Conservation (phyloP, 2,888 invertebrate genomes). For the Drosophila eohydei region DNA sequence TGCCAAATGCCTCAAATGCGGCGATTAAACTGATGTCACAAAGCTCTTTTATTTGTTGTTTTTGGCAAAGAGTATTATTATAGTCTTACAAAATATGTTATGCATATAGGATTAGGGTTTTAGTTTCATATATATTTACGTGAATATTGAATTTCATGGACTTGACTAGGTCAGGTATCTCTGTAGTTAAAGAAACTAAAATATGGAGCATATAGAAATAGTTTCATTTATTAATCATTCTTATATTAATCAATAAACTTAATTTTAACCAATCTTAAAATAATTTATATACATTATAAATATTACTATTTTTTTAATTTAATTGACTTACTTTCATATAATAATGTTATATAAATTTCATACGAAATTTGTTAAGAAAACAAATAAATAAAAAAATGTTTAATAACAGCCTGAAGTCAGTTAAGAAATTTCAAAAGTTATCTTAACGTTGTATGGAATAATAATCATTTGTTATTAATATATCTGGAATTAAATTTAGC, state of each 20-base stretch:
- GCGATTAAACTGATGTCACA: conserved; percentile 13
- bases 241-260: no score
- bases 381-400: not conserved
- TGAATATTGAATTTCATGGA: no score
- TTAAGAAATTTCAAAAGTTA: not conserved
- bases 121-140: no score
- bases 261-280: no score
- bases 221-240: no score
- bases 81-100: not conserved
- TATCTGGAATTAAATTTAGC: not conserved
- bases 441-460: not conserved
- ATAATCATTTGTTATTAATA: not conserved
- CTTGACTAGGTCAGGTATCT: no score
- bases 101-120: not conserved
- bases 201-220: no score
- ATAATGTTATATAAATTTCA: not conserved
- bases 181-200: no score
- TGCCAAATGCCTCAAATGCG: conserved; percentile 47
- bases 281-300: no score
- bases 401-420: not conserved
- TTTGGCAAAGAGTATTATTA: no score
- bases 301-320: no score
- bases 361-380: not conserved
- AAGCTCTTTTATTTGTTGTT: not conserved
- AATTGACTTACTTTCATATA: no score